Conservation (phyloP, 2,797 vertebrate species). For the Triplophysa bombifrons region DNA sequence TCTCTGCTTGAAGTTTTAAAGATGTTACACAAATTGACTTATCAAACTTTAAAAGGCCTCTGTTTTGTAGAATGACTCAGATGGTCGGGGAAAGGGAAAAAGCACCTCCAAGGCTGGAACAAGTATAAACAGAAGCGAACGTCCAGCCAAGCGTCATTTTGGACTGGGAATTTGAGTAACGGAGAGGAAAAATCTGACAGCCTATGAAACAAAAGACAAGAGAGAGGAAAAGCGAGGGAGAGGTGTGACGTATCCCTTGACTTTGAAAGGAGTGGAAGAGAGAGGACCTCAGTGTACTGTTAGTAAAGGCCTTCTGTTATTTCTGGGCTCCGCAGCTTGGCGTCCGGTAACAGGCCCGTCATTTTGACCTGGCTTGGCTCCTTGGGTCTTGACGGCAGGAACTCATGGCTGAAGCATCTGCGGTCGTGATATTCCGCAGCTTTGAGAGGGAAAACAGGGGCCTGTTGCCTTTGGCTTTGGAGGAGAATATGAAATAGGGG, state of each 20-base stretch:
- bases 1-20: neutral
- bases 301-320: conserved; percentile 51
- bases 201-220: conserved; percentile 37
- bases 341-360: conserved; percentile 47
- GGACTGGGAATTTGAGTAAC: conserved; percentile 15
- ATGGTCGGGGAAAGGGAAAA: neutral
- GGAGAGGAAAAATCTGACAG: neutral
- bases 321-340: conserved; percentile 52
- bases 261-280: conserved; percentile 41
- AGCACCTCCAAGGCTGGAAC: neutral
- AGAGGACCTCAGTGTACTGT: conserved; percentile 37
- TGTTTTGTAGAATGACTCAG: neutral
- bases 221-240: conserved; percentile 23
- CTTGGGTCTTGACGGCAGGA: conserved; percentile 35
- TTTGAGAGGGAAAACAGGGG: conserved; percentile 51
- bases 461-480: conserved; percentile 52
- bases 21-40: neutral
- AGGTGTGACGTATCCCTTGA: conserved; percentile 32
- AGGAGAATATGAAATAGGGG: conserved; percentile 39
- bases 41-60: neutral
- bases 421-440: conserved; percentile 37
- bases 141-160: conserved; percentile 13
- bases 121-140: conserved; percentile 35
- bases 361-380: conserved; percentile 44
- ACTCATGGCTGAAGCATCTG: conserved; percentile 29